phyloP scores from a whole-genome alignment of 2,113 vertebrate genomes.

The Anarrhichthys ocellatus region DNA sequence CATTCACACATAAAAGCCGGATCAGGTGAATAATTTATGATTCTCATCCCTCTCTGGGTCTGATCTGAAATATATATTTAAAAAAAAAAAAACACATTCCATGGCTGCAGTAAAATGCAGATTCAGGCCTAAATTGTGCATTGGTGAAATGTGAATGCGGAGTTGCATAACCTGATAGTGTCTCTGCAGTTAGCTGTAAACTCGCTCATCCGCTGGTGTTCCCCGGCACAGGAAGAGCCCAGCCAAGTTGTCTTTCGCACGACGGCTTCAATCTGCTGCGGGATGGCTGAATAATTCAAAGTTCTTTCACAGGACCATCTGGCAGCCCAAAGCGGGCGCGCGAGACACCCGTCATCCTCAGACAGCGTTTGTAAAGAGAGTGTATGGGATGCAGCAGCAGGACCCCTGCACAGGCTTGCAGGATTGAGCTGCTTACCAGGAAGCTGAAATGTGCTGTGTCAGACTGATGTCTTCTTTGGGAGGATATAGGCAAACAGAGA shows the following conservation, averaged over 20 bases:
- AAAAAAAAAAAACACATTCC: slow-evolving; percentile 10
- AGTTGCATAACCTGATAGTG: slow-evolving; percentile 40
- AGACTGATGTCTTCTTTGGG: slow-evolving; percentile 36
- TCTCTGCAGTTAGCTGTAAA: slow-evolving; percentile 25
- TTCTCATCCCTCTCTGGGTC: slow-evolving; percentile 45
- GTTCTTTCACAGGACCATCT: slow-evolving; percentile 73
- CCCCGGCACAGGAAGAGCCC: slow-evolving; percentile 44
- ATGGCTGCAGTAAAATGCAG: slow-evolving; percentile 29
- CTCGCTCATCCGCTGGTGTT: slow-evolving; percentile 32
- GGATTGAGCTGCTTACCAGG: slow-evolving; percentile 49
- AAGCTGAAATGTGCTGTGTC: slow-evolving; percentile 51
- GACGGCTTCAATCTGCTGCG: slow-evolving; percentile 75
- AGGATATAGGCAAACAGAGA: slow-evolving; percentile 36
- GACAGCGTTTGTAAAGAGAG: slow-evolving; percentile 51
- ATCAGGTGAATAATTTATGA: slow-evolving; percentile 77
- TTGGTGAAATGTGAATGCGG: slow-evolving; percentile 40
- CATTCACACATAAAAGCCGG: slow-evolving; percentile 68
- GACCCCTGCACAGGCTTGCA: slow-evolving; percentile 14
- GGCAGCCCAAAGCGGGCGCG: slow-evolving; percentile 49
- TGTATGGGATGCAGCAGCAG: slow-evolving; percentile 22
- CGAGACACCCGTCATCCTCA: slow-evolving; percentile 51
- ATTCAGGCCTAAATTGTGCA: slow-evolving; percentile 37
- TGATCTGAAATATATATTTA: slow-evolving; percentile 26
- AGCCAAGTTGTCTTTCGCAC: slow-evolving; percentile 70
- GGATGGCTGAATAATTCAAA: slow-evolving; percentile 80